phyloP scores from a whole-genome alignment of 2,797 vertebrate genomes.

The Avahi laniger region DNA sequence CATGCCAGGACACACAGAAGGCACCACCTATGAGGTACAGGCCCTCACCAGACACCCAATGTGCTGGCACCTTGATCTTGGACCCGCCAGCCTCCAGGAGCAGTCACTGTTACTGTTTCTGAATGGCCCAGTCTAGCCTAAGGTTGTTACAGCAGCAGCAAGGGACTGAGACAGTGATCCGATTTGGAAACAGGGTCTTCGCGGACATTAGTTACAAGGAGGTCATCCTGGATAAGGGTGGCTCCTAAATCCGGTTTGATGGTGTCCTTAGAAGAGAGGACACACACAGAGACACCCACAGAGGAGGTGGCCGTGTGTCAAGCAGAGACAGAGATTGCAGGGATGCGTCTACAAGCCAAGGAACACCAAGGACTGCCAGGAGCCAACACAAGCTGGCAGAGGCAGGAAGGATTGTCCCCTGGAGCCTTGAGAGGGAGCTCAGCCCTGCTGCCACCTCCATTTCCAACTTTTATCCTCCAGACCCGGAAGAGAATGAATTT shows the following conservation, averaged over 20 bases:
- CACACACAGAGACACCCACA: neutral
- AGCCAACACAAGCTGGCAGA: neutral
- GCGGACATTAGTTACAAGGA: too few species aligned
- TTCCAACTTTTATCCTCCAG: too few species aligned
- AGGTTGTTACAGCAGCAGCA: neutral
- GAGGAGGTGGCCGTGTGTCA: neutral
- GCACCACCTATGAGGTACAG: neutral
- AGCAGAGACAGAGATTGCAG: neutral
- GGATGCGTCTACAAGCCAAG: neutral
- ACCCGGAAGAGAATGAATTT: rapidly evolving
- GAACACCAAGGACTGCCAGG: neutral
- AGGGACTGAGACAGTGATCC: neutral
- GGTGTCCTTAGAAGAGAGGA: neutral
- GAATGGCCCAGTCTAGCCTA: neutral
- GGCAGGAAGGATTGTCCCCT: too few species aligned
- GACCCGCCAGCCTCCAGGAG: neutral
- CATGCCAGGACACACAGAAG: neutral
- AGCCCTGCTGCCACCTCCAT: neutral
- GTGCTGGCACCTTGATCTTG: neutral
- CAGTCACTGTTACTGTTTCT: too few species aligned
- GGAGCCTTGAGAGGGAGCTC: rapidly evolving
- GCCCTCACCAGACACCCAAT: too few species aligned
- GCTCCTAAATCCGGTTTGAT: neutral
- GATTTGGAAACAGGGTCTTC: neutral
- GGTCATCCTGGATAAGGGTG: rapidly evolving